Base-by-base conservation (phyloP, 2,113 vertebrate genomes). In the Psettodes erumei region DNA sequence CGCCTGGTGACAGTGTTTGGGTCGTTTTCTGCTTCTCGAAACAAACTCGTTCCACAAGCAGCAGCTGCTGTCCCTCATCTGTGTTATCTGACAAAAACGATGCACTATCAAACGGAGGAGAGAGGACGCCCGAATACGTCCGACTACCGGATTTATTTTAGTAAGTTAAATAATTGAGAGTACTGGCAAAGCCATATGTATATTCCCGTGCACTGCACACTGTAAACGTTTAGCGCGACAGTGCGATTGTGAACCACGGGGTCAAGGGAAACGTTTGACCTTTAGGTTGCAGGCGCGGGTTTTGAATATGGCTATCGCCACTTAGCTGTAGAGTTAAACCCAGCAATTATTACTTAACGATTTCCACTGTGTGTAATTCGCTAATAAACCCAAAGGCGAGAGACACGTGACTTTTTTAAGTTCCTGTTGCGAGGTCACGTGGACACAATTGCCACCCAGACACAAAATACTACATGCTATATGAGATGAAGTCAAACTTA, bases 121-220 rank as follows among this genome's bases (percentile, higher is more conserved):
- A 93, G 95, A 88, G 97, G 97, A 88, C 92, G 74, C 12, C 91
- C 88, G 21, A 87, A 92, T 80, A 91, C 96, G 1, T 43, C 82
- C 1, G 94, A 95, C 54, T 96, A 95, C 93, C 94, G 97, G 91
- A 90, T 98, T 79, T 99, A 96, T 88, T 96, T 98, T 84, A 97
- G 97, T 98, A 94, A 97, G 97, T 97, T 33, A 5, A n/a, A n/a
- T n/a, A n/a, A n/a, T n/a, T n/a, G n/a, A n/a, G n/a, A 62, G 28
- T 28, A 1, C 23, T 37, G 19, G 13, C 66, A 30, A 18, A 35
- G 27, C 11, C 19, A 3, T n/a, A n/a, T 50, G n/a, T 13, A 21
- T 84, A 15, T 4, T 25, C 25, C 30, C 50, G 5, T 10, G 13
- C 1, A 12, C 62, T 38, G 33, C 11, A 5, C 6, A 1, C 9